These are phyloP conservation scores for Calliopum simillimum DNA, from an alignment of 2,888 invertebrate genomes.

Conservation along the genomic window DNA sequence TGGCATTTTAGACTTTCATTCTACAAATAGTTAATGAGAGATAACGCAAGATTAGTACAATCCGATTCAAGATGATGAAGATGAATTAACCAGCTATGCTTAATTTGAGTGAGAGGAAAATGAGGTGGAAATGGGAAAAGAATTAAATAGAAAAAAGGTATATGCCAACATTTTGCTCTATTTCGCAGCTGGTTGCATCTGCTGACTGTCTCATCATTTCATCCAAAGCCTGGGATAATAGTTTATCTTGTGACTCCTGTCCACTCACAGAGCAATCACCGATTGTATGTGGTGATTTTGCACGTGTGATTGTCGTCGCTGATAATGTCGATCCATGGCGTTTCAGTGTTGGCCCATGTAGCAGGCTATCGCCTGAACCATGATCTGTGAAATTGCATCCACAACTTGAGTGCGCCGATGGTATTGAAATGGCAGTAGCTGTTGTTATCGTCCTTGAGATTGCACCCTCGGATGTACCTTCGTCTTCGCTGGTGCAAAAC, in stretches of 20 bases:
- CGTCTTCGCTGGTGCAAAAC: constrained; percentile 42
- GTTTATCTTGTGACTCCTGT: constrained; percentile 52
- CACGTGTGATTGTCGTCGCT: too few relatives aligned
- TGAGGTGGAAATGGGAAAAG: background rate
- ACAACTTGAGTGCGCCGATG: too few relatives aligned
- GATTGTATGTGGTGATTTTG: background rate
- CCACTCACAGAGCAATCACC: constrained; percentile 46
- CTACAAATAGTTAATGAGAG: constrained; percentile 45
- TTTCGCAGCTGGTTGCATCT: constrained; percentile 34
- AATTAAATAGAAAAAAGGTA: background rate
- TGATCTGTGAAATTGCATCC: too few relatives aligned
- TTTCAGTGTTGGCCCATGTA: too few relatives aligned
- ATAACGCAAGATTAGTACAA: background rate
- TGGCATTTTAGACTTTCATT: constrained; percentile 52
- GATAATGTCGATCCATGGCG: too few relatives aligned
- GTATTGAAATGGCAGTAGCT: too few relatives aligned
- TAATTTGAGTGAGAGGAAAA: background rate
- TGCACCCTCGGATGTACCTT: constrained; percentile 43
- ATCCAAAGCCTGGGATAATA: constrained; percentile 53
- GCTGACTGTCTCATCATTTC: constrained; percentile 39
- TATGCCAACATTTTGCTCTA: constrained; percentile 45
- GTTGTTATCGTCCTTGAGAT: background rate
- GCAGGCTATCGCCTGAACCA: too few relatives aligned
- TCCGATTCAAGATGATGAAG: too few relatives aligned
- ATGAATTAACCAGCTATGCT: background rate